Base-by-base conservation (phyloP, 2,113 vertebrate genomes). In the Hemichromis elongatus region DNA sequence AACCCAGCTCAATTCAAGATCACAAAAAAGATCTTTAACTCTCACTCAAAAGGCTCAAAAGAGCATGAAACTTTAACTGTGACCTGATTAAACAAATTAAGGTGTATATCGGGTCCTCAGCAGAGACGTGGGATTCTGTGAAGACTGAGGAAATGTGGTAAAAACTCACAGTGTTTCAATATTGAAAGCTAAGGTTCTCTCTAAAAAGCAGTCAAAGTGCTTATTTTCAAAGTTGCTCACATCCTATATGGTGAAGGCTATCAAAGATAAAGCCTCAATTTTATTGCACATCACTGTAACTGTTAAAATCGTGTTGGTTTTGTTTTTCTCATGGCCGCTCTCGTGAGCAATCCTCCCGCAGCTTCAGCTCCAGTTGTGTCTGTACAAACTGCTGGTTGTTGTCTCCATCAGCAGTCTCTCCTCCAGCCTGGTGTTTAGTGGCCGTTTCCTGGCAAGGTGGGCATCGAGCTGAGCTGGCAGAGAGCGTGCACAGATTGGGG, bases 381-480 rank as follows among this genome's bases (percentile, higher is more conserved):
- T 75, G 26, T 75, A n/a, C 45, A n/a, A 16, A n/a, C 26, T 52
- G 45, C 40, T 30, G 33, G 26, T 33, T 14, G 5, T 28, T n/a
- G 79, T 42, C 77, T 55, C 50, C 45, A 53, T 55, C 21, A 16
- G 18, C 81, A 45, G 80, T 80, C 80, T 68, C 80, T 80, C 21
- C 24, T 73, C 42, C 52, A 50, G 57, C 75, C 26, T 75, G 70
- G 45, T 75, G 10, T 75, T 75, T 52, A 26, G 52, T 11, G 4
- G 10, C 26, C 7, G 2, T 59, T 85, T 56, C 61, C 50, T 87
- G 73, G 84, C 82, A 88, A 87, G 82, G 88, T 84, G 85, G 75
- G 70, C 70, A 52, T 50, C 6, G 10, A 75, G 70, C 18, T 57
- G 59, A 85, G 80, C 75, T 91, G 93, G 86, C 90, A 90, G 19